Evolutionary conservation across 2,797 vertebrate species (phyloP).

Genomic region (Nyctalus aviator): DNA sequence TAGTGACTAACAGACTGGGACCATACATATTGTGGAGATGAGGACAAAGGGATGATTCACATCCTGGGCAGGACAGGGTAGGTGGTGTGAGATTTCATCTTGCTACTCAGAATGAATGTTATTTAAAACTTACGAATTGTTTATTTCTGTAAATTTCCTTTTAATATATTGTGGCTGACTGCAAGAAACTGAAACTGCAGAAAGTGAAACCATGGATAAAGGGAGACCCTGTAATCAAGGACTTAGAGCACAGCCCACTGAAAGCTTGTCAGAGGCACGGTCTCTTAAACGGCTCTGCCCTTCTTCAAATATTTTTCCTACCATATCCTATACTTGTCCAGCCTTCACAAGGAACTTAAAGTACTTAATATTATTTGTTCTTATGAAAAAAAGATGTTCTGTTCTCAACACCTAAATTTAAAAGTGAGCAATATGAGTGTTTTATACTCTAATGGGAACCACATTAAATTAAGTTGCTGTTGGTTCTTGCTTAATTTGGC

Average conservation of each 20-base stretch:
- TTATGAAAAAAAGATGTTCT: slow-evolving; percentile 60
- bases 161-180: background rate
- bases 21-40: background rate
- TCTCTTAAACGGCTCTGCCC: background rate
- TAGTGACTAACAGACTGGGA: background rate
- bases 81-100: background rate
- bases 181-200: background rate
- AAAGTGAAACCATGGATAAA: background rate
- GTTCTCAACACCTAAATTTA: slow-evolving; percentile 58
- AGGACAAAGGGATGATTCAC: background rate
- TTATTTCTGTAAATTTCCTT: background rate
- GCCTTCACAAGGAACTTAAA: slow-evolving; percentile 40
- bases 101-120: background rate
- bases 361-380: slow-evolving; percentile 54
- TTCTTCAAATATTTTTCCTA: slow-evolving; percentile 45
- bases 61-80: background rate
- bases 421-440: slow-evolving; percentile 52
- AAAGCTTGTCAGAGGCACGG: background rate
- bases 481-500: slow-evolving; percentile 59
- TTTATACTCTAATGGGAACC: slow-evolving; percentile 54
- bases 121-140: background rate
- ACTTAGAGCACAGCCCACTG: background rate
- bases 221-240: background rate
- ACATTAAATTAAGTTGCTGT: slow-evolving; percentile 62
- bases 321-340: slow-evolving; percentile 33